Percentiles rank a stretch among this genome's conserved stretches.
phyloP scores from a whole-genome alignment of 2,113 vertebrate species.

The Sylvia atricapilla region DNA sequence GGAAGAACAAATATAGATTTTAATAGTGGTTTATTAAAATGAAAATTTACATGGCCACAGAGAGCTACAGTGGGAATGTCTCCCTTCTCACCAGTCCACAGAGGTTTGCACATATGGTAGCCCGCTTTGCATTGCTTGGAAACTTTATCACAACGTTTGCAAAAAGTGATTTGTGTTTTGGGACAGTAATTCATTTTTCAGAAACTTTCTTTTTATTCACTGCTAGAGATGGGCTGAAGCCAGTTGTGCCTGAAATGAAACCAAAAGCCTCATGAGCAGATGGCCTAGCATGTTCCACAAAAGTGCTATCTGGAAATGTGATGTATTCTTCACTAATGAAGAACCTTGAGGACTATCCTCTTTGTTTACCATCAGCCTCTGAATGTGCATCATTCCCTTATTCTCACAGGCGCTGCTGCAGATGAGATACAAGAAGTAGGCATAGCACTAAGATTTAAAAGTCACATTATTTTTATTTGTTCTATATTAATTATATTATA shows the following conservation, averaged over 20 bases:
- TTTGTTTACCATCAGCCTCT: conserved; percentile 22
- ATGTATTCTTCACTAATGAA: conserved; percentile 60
- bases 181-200: conserved; percentile 43
- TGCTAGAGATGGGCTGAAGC: conserved; percentile 52
- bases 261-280: conserved; percentile 62
- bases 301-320: conserved; percentile 46
- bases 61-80: background rate
- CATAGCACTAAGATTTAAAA: background rate
- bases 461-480: background rate
- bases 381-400: background rate
- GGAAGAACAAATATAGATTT: background rate
- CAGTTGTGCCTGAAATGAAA: conserved; percentile 67
- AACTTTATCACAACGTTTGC: conserved; percentile 46
- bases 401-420: background rate
- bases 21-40: background rate
- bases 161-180: conserved; percentile 68
- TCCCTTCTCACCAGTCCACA: background rate
- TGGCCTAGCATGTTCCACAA: conserved; percentile 52
- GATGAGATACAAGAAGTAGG: background rate
- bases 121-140: background rate
- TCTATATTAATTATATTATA: background rate
- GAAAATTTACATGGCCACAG: background rate
- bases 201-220: conserved; percentile 54
- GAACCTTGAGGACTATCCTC: conserved; percentile 48
- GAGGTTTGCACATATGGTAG: conserved; percentile 19